phyloP scores from a whole-genome alignment of 30 jellyfish, hydroid and myxozoan species.

The Aurelia coerulea region DNA sequence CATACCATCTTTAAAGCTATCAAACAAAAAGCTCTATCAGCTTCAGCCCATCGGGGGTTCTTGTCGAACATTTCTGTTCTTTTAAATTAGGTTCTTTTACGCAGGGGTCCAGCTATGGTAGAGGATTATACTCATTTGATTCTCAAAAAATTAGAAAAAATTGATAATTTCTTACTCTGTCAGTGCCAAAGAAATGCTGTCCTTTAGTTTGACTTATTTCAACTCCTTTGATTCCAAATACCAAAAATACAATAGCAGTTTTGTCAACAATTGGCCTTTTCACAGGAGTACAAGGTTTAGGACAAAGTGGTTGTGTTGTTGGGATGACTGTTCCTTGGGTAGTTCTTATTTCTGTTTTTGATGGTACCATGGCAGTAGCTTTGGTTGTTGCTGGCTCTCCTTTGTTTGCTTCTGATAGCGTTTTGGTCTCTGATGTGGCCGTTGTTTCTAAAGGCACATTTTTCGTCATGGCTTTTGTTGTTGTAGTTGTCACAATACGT shows the following conservation, averaged over 20 bases:
- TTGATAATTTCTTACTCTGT: constrained; percentile 17
- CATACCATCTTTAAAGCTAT: too few relatives aligned
- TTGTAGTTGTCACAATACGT: neutral
- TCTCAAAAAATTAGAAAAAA: too few relatives aligned
- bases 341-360: neutral
- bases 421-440: neutral
- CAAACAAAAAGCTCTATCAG: too few relatives aligned
- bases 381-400: neutral
- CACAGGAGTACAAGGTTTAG: constrained; percentile 78
- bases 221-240: constrained; percentile 73
- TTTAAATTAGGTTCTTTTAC: too few relatives aligned
- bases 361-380: neutral
- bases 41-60: too few relatives aligned
- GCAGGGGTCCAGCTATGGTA: too few relatives aligned
- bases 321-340: neutral
- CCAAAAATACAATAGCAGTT: constrained; percentile 65
- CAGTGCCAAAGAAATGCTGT: constrained; percentile 58
- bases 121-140: too few relatives aligned
- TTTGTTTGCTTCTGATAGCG: neutral
- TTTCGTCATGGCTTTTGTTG: neutral
- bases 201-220: constrained; percentile 36
- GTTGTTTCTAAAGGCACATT: neutral
- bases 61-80: too few relatives aligned
- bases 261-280: constrained; percentile 66
- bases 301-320: constrained; percentile 59